Evolutionary conservation across 2,888 invertebrate species (phyloP).

Genomic region (Hirtodrosophila histrioides): DNA sequence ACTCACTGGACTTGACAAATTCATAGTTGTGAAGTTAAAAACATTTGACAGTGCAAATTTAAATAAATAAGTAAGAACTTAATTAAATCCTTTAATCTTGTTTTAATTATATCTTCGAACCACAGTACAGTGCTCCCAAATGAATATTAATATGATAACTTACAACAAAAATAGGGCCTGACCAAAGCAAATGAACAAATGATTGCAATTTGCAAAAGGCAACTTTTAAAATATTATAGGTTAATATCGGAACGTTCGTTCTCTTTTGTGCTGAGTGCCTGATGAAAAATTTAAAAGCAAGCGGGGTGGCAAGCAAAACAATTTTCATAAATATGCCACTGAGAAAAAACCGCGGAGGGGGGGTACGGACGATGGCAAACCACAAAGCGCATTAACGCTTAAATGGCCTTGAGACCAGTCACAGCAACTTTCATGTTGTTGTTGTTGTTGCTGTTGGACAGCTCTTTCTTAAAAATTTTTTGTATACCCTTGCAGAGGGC

Average conservation of each 20-base stretch:
- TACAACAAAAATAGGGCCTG: constrained; percentile 11
- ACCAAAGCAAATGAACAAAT: constrained; percentile 42
- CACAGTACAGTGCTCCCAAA: too few species aligned
- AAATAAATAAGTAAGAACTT: too few species aligned
- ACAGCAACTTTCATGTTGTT: constrained; percentile 11
- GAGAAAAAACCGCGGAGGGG: constrained; percentile 10
- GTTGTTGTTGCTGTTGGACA: constrained; percentile 3
- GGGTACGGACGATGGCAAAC: constrained; percentile 36
- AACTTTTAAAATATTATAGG: constrained; percentile 44
- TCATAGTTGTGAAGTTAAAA: too few species aligned
- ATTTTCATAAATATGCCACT: constrained; percentile 69
- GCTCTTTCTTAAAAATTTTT: constrained; percentile 16
- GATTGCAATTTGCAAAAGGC: constrained; percentile 49
- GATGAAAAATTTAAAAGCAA: constrained; percentile 66
- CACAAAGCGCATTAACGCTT: constrained; percentile 73
- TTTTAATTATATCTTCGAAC: too few species aligned
- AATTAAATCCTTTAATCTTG: too few species aligned
- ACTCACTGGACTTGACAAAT: too few species aligned
- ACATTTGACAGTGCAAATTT: too few species aligned
- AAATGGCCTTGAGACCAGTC: constrained; percentile 61
- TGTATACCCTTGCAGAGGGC: too few species aligned
- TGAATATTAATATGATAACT: too few species aligned
- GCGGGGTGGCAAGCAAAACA: constrained; percentile 36
- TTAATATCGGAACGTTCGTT: constrained; percentile 16
- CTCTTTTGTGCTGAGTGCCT: constrained; percentile 46